phyloP scores from a whole-genome alignment of 2,888 invertebrate species.

The Eudemis profundana region DNA sequence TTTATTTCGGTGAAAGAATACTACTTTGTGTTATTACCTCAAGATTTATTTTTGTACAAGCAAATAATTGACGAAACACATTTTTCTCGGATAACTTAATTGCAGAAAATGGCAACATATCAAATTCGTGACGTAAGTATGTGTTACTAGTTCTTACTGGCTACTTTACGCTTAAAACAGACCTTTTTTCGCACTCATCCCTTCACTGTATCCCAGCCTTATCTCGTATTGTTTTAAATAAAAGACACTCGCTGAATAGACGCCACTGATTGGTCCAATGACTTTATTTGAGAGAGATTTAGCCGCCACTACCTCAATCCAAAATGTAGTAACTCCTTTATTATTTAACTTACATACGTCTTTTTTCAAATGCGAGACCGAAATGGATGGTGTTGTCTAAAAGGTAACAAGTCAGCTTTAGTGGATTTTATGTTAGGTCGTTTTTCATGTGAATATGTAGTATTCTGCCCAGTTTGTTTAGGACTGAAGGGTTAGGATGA shows the following conservation, averaged over 20 bases:
- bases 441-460: slow-evolving; percentile 1
- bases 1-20: too few species aligned
- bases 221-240: slow-evolving; percentile 36
- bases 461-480: slow-evolving; percentile 35
- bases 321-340: not conserved
- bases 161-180: too few species aligned
- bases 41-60: too few species aligned
- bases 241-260: slow-evolving; percentile 35
- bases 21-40: too few species aligned
- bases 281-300: slow-evolving; percentile 42
- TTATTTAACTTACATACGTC: not conserved
- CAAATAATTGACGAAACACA: too few species aligned
- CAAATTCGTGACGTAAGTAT: too few species aligned
- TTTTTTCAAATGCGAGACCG: not conserved
- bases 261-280: slow-evolving; percentile 38
- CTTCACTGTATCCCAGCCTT: slow-evolving; percentile 14
- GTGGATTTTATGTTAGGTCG: not conserved
- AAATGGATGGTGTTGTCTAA: not conserved
- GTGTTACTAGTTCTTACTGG: too few species aligned
- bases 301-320: not conserved
- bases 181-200: not conserved
- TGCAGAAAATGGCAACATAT: too few species aligned
- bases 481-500: slow-evolving; percentile 5
- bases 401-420: not conserved
- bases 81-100: too few species aligned